Conservation (phyloP, 2,113 vertebrate species). For the Strix aluco region DNA sequence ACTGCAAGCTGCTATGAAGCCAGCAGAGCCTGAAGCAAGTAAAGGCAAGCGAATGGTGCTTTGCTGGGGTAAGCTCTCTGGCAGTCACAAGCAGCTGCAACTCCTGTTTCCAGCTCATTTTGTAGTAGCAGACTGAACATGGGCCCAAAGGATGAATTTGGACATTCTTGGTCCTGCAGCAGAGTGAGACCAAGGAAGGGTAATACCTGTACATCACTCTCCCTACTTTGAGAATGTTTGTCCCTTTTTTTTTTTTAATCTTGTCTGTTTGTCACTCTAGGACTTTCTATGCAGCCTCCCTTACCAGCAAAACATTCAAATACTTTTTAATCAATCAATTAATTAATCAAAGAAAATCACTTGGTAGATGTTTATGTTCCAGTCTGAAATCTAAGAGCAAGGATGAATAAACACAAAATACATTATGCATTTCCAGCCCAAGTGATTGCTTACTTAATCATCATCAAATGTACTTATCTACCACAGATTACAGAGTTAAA, state of each 20-base stretch:
- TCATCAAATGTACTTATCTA: neutral
- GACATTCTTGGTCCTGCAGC: neutral
- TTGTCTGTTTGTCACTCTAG: too few species aligned
- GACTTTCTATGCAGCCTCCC: neutral
- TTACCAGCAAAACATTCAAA: neutral
- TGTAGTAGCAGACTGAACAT: neutral
- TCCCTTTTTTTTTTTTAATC: neutral
- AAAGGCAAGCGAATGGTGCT: neutral
- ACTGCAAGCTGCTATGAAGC: neutral
- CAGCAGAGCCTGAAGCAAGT: neutral
- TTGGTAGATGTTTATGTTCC: neutral
- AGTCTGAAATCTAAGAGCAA: neutral
- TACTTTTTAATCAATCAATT: neutral
- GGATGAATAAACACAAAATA: neutral
- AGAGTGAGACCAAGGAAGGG: neutral
- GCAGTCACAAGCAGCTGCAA: neutral
- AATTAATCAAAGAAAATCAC: neutral
- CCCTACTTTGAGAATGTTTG: neutral
- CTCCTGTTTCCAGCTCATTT: neutral
- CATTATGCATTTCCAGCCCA: neutral
- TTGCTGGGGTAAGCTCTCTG: neutral
- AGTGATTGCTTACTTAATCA: neutral
- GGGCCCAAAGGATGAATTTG: neutral
- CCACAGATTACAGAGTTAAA: neutral
- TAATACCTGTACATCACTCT: neutral